Evolutionary conservation across 2,797 vertebrate genomes (phyloP).

Genomic region (Falco naumanni): DNA sequence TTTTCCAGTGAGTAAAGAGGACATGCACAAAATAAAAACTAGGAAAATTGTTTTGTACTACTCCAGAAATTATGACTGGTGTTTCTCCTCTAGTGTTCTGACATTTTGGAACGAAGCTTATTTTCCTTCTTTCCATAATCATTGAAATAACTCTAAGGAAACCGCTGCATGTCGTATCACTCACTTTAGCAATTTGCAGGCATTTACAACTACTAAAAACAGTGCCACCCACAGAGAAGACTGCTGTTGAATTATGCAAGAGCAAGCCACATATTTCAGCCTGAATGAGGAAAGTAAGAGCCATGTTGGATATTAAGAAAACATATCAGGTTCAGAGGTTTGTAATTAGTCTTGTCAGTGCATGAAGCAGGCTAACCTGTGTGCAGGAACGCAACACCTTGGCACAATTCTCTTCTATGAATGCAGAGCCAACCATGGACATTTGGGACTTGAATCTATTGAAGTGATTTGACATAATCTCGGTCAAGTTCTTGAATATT

Average conservation of each 20-base stretch:
- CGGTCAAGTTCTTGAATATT: slow-evolving; percentile 37
- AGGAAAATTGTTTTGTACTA: not conserved
- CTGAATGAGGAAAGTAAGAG: slow-evolving; percentile 48
- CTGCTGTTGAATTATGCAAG: slow-evolving; percentile 67
- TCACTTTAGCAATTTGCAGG: slow-evolving; percentile 20
- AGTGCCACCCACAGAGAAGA: slow-evolving; percentile 37
- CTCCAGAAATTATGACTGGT: not conserved
- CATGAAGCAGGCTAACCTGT: slow-evolving; percentile 2
- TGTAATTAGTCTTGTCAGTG: slow-evolving; percentile 76
- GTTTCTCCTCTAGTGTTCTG: not conserved
- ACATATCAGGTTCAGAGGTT: slow-evolving; percentile 69
- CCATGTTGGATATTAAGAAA: slow-evolving; percentile 65
- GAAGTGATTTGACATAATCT: slow-evolving; percentile 11
- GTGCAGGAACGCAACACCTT: slow-evolving; percentile 6
- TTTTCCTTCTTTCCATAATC: not conserved
- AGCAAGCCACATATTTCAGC: slow-evolving; percentile 51
- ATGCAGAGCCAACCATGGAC: not conserved
- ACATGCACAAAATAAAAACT: not conserved
- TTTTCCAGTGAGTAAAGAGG: not conserved
- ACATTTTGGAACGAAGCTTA: not conserved
- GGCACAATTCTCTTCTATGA: not conserved
- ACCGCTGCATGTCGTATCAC: not conserved
- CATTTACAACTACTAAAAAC: slow-evolving; percentile 38
- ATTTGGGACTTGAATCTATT: slow-evolving; percentile 49
- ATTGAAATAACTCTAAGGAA: slow-evolving; percentile 14